These are phyloP conservation scores for Drosophila cardini DNA, from an alignment of 1,140 invertebrate genomes.

Conservation along the genomic window DNA sequence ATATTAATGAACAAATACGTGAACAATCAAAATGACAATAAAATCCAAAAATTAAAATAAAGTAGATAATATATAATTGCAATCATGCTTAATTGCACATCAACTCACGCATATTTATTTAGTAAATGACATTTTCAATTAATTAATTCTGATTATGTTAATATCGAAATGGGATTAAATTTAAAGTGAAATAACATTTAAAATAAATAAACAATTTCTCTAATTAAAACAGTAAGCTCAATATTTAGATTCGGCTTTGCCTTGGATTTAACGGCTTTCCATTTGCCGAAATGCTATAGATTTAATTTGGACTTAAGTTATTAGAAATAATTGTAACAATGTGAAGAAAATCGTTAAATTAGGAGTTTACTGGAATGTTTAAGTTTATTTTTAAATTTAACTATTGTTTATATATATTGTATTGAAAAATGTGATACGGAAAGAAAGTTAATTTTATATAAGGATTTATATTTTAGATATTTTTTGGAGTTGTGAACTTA, in stretches of 20 bases:
- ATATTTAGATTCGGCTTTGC: not conserved
- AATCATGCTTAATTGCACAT: not conserved
- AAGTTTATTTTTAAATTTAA: too few species aligned
- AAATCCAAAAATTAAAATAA: not conserved
- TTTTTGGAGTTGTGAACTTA: too few species aligned
- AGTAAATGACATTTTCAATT: slow-evolving; percentile 12
- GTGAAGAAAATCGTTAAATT: not conserved
- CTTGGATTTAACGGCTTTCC: not conserved
- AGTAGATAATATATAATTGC: not conserved
- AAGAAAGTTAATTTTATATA: too few species aligned
- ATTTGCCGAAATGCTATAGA: not conserved
- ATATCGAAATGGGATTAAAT: slow-evolving; percentile 14
- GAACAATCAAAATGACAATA: not conserved
- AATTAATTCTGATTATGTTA: not conserved
- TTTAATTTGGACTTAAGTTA: not conserved
- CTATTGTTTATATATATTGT: too few species aligned
- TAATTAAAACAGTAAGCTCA: slow-evolving; percentile 2
- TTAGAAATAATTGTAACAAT: too few species aligned
- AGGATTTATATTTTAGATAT: too few species aligned
- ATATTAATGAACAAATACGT: slow-evolving; percentile 20
- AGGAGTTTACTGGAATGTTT: too few species aligned
- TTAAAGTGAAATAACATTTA: not conserved
- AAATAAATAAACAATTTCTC: slow-evolving; percentile 35
- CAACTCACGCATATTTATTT: slow-evolving; percentile 9
- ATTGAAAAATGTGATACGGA: too few species aligned